phyloP scores from a whole-genome alignment of 2,113 vertebrate species.

The Catharus fuscescens region DNA sequence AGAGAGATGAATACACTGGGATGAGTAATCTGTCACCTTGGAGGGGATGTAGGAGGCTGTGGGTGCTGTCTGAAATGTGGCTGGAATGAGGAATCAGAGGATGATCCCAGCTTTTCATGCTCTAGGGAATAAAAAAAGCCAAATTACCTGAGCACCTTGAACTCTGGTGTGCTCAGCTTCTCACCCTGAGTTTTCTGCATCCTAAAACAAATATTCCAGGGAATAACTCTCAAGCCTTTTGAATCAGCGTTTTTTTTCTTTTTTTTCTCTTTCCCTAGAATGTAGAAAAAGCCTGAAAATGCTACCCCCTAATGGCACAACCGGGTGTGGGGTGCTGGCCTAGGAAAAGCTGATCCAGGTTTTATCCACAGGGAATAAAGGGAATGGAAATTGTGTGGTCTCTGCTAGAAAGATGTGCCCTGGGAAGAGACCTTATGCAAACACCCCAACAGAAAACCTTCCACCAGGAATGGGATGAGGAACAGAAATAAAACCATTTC shows the following conservation, averaged over 20 bases:
- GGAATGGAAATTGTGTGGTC: fast-evolving
- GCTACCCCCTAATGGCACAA: conserved; percentile 26
- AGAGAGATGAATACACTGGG: background rate
- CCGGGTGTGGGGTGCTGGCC: background rate
- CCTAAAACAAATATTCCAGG: background rate
- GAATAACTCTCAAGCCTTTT: background rate
- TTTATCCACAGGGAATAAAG: background rate
- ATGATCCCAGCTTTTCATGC: background rate
- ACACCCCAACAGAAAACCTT: background rate
- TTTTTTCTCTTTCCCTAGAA: background rate
- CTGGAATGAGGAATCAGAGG: background rate
- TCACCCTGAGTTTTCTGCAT: background rate
- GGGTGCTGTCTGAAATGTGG: background rate
- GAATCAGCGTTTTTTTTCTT: background rate
- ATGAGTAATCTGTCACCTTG: background rate
- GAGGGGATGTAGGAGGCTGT: background rate
- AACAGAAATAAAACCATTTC: background rate
- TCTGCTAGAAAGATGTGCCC: background rate
- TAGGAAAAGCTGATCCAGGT: background rate
- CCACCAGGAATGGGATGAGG: background rate
- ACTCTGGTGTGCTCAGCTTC: background rate
- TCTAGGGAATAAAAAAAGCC: background rate
- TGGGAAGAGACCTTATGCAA: background rate
- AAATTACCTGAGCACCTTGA: background rate
- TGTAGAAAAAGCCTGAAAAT: conserved; percentile 30